These are phyloP conservation scores for Lissonota sp. DNA, from an alignment of 2,888 invertebrate species.

Conservation along the genomic window DNA sequence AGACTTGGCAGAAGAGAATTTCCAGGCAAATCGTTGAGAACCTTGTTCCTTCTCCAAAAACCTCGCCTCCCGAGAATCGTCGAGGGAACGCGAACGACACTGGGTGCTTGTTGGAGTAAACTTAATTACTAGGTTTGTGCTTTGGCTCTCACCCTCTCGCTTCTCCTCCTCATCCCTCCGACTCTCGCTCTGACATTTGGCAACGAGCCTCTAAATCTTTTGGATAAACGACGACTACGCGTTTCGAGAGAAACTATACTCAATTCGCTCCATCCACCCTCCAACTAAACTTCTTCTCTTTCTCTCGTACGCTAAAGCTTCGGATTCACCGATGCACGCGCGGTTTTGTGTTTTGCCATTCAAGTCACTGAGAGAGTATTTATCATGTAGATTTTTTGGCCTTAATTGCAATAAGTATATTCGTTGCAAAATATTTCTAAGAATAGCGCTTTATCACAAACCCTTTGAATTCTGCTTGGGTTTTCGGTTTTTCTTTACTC, in stretches of 20 bases:
- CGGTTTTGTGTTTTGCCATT: slow-evolving; percentile 45
- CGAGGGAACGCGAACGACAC: slow-evolving; percentile 32
- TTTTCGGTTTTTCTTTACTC: too few species aligned
- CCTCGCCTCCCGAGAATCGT: slow-evolving; percentile 11
- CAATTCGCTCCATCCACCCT: slow-evolving; percentile 30
- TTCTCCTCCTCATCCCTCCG: neutral
- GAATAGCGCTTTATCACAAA: too few species aligned
- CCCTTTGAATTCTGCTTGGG: too few species aligned
- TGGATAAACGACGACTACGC: slow-evolving; percentile 57
- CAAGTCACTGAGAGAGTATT: neutral
- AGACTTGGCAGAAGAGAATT: slow-evolving; percentile 57
- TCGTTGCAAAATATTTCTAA: neutral
- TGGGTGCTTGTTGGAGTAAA: slow-evolving; percentile 73
- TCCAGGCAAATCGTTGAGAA: slow-evolving; percentile 44
- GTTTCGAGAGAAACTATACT: slow-evolving; percentile 35
- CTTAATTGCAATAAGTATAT: neutral
- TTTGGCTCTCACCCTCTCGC: slow-evolving; percentile 21
- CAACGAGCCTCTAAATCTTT: slow-evolving; percentile 76
- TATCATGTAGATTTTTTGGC: slow-evolving; percentile 14
- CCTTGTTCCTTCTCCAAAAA: slow-evolving; percentile 39
- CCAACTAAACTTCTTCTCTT: slow-evolving; percentile 2
- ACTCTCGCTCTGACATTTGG: slow-evolving; percentile 74
- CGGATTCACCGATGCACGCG: slow-evolving; percentile 14
- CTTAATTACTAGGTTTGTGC: slow-evolving; percentile 76
- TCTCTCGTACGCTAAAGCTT: slow-evolving; percentile 12